Evolutionary conservation across 1,140 invertebrate genomes (phyloP), one percentile per base, ranked within the genome.

Genomic region (Cardiocondyla obscurior): DNA sequence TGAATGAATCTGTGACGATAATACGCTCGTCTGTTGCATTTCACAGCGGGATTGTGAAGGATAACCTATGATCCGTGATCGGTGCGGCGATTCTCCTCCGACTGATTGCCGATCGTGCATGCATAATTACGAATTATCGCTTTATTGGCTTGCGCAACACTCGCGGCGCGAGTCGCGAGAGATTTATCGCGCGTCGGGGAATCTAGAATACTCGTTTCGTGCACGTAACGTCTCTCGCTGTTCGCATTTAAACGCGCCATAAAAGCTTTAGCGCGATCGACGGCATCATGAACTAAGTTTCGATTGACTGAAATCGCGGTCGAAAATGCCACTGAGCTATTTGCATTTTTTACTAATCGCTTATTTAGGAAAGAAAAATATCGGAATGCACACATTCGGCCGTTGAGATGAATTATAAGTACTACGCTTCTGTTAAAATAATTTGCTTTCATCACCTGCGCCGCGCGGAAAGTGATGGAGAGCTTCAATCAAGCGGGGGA

Each of bases 91-190:
- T 76, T 84, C 82, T 86, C 73, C 72, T 84, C 74, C 74, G 62
- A 62, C 19, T 28, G 57, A 62, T 46, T 76, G 67, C 19, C 62
- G 65, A 84, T 89, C 62, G 42, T 84, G 89, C 83, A 91, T 90
- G 81, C 84, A 87, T 91, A 91, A 91, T 90, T 90, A 72, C 83
- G 76, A 82, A 90, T 90, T 91, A 90, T 90, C 87, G 64, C 62
- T 30, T 79, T 42, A 85, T 89, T 73, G 73, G 10, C 70, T 91
- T 91, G 76, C 83, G 87, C 74, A 91, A 90, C 51, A 53, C 55
- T 25, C 64, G 28, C 33, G 33, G 36, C 49, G 77, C 36, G 77
- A 57, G 30, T 79, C 25, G 51, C 46, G 36, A 55, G 62, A 51
- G 51, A 81, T 70, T 70, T 55, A 55, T 81, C 46, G 77, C 65